phyloP scores from a whole-genome alignment of 1,140 invertebrate genomes.

The Heterodera schachtii region DNA sequence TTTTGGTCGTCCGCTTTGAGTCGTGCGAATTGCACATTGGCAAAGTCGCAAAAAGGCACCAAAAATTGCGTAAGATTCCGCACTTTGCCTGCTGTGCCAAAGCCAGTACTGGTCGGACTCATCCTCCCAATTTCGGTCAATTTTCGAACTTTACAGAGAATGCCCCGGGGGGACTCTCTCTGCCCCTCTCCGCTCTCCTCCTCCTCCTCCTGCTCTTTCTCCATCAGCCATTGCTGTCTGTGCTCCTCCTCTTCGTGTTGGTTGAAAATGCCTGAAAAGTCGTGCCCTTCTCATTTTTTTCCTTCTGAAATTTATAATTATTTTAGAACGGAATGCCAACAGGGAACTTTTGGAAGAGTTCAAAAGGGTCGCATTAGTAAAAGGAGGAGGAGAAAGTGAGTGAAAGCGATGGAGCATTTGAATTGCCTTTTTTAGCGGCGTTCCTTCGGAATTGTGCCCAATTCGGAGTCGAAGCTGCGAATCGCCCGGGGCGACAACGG shows the following conservation, averaged over 20 bases:
- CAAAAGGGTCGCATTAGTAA: not conserved
- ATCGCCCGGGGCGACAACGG: not conserved
- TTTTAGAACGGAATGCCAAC: not conserved
- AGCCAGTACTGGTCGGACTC: not conserved
- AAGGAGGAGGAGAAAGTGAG: not conserved
- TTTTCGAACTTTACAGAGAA: not conserved
- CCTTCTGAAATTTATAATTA: not conserved
- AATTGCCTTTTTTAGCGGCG: not conserved
- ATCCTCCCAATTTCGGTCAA: not conserved
- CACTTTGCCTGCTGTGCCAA: not conserved
- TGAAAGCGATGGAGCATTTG: not conserved
- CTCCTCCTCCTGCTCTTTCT: not conserved
- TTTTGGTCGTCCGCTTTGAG: conserved; percentile 1
- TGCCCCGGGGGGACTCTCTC: not conserved
- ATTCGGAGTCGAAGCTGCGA: not conserved
- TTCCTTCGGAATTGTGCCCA: not conserved
- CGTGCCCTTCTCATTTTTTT: not conserved
- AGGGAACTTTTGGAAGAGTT: not conserved
- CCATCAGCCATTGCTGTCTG: not conserved
- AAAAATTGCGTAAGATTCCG: not conserved
- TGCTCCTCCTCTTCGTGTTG: conserved; percentile 10
- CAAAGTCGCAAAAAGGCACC: not conserved
- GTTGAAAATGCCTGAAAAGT: not conserved
- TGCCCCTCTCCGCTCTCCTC: not conserved
- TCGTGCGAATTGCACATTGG: not conserved